These are phyloP conservation scores for Oxygymnocypris stewartii DNA, from an alignment of 2,113 vertebrate genomes.

Conservation along the genomic window DNA sequence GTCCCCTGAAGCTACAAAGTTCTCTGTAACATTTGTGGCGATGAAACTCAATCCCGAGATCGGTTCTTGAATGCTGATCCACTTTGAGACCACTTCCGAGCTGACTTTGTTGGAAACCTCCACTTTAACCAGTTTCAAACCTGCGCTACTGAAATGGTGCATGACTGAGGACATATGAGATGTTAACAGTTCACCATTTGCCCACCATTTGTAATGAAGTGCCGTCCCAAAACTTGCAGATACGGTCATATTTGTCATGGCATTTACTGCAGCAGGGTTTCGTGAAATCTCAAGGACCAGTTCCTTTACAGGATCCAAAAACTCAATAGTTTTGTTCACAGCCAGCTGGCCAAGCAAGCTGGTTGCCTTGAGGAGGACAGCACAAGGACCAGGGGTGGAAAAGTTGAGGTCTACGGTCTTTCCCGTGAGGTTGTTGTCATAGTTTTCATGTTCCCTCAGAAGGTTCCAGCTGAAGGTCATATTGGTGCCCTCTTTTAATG, in stretches of 20 bases:
- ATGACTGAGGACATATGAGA: conserved; percentile 66
- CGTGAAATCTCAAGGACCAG: conserved; percentile 70
- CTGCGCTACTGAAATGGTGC: conserved; percentile 76
- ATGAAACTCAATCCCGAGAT: conserved; percentile 79
- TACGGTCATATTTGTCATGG: conserved; percentile 74
- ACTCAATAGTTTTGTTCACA: conserved; percentile 80
- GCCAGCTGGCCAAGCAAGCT: conserved; percentile 85
- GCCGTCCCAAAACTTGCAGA: conserved; percentile 75
- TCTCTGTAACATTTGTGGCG: conserved; percentile 69
- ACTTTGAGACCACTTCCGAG: conserved; percentile 67
- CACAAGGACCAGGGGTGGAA: conserved; percentile 77
- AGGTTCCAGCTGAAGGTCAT: conserved; percentile 90
- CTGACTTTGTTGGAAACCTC: conserved; percentile 85
- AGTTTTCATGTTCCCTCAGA: conserved; percentile 62
- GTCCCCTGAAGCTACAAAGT: conserved; percentile 76
- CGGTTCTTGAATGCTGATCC: conserved; percentile 81
- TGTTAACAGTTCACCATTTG: conserved; percentile 68
- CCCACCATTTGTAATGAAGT: conserved; percentile 80
- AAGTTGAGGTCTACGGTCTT: conserved; percentile 76
- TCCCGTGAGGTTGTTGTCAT: conserved; percentile 67
- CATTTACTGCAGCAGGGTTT: conserved; percentile 80
- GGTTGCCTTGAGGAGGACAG: conserved; percentile 81
- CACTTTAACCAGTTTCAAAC: conserved; percentile 71
- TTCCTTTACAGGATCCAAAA: conserved; percentile 78
- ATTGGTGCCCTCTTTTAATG: conserved; percentile 88